Conservation (phyloP, 1,140 invertebrate genomes). For the Temnothorax longispinosus region DNA sequence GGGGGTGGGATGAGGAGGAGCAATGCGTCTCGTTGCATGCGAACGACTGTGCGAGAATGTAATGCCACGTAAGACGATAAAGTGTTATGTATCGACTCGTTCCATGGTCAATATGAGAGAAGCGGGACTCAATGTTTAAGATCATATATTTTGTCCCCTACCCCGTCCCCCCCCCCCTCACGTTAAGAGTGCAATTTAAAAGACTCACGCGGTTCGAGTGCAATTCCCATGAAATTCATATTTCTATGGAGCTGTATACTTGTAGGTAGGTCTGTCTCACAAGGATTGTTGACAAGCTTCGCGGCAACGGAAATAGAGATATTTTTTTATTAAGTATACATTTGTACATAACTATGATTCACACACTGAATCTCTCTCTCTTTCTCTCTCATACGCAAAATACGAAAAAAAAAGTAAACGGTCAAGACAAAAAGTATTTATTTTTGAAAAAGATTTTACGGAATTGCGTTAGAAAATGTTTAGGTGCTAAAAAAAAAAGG, state of each 20-base stretch:
- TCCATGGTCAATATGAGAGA: constrained; percentile 24
- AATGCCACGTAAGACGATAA: constrained; percentile 36
- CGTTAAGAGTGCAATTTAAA: constrained; percentile 27
- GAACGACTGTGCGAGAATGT: constrained; percentile 29
- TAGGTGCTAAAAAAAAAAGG: constrained; percentile 12
- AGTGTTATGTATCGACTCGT: constrained; percentile 59
- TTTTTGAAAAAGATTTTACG: constrained; percentile 52
- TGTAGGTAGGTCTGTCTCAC: constrained; percentile 4
- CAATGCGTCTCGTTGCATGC: constrained; percentile 16
- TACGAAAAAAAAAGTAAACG: background rate
- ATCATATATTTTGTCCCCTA: background rate
- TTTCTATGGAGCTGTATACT: constrained; percentile 17
- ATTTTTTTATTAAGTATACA: constrained; percentile 57
- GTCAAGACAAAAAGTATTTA: constrained; percentile 31
- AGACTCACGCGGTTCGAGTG: constrained; percentile 8
- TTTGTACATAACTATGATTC: constrained; percentile 49
- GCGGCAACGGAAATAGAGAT: constrained; percentile 41
- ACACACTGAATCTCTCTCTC: constrained; percentile 24
- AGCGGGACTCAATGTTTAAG: constrained; percentile 40
- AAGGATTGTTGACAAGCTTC: constrained; percentile 22
- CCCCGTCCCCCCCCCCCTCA: background rate
- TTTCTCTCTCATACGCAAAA: background rate
- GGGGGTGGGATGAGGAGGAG: constrained; percentile 15
- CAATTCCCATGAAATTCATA: constrained; percentile 12
- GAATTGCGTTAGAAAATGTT: constrained; percentile 24